Evolutionary conservation across 2,888 invertebrate species (phyloP).

Genomic region (Mimachlamys varia): DNA sequence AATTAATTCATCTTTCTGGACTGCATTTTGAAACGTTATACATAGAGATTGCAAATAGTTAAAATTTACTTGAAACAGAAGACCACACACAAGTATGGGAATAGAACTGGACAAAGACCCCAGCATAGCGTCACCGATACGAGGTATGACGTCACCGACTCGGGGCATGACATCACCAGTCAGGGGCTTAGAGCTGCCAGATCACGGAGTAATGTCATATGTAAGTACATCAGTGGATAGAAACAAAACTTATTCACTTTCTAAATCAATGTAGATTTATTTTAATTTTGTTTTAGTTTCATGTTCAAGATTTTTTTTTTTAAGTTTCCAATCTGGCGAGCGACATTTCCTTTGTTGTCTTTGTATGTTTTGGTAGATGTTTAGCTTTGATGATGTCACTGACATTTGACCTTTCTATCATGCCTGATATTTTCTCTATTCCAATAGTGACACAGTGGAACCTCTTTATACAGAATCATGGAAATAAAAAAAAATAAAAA

Average conservation of each 20-base stretch:
- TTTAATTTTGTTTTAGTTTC: not conserved
- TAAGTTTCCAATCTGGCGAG: not conserved
- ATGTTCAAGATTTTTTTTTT: not conserved
- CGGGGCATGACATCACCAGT: constrained; percentile 54
- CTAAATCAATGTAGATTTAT: not conserved
- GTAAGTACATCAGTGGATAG: constrained; percentile 52
- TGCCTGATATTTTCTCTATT: not conserved
- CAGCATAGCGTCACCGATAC: constrained; percentile 56
- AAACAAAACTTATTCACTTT: not conserved
- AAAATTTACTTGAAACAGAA: constrained; percentile 36
- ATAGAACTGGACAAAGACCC: constrained; percentile 70
- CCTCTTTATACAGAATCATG: not conserved
- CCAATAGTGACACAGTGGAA: not conserved
- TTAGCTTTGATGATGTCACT: not conserved
- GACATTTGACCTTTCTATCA: not conserved
- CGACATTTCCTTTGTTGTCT: not conserved
- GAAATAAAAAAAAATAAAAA: no score
- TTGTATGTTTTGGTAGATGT: not conserved
- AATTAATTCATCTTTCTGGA: no score
- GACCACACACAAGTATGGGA: constrained; percentile 71
- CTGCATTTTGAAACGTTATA: no score
- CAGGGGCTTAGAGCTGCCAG: constrained; percentile 53
- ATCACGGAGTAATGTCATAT: constrained; percentile 50
- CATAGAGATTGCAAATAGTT: no score
- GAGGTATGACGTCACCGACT: constrained; percentile 49